phyloP scores from a whole-genome alignment of 2,888 invertebrate species.

The Tenthredo mesomela region DNA sequence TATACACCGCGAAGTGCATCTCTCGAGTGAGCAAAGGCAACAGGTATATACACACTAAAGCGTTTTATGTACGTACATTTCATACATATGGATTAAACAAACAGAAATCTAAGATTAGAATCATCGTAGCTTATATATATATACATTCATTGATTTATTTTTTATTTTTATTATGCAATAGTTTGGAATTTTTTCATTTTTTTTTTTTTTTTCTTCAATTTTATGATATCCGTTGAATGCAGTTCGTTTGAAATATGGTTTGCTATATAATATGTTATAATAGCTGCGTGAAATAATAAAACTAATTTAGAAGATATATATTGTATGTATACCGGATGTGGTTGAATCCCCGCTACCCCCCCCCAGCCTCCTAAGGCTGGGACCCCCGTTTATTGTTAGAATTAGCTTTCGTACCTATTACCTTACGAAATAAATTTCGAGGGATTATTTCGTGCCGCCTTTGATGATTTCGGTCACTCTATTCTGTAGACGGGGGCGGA shows the following conservation, averaged over 20 bases:
- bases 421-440: conserved; percentile 9
- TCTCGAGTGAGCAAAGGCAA: conserved; percentile 10
- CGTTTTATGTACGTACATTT: not conserved
- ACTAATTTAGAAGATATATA: not conserved
- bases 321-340: not conserved
- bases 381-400: not conserved
- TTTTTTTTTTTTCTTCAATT: not conserved
- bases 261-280: not conserved
- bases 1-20: conserved; percentile 19
- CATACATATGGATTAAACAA: not conserved
- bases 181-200: too few species aligned
- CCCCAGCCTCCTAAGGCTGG: not conserved
- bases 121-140: not conserved
- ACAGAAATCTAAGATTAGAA: not conserved
- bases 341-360: conserved; percentile 7
- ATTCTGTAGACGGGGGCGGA: conserved; percentile 39
- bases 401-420: conserved; percentile 6
- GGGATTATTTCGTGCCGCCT: conserved; percentile 47
- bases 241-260: not conserved
- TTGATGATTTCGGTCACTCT: conserved; percentile 35
- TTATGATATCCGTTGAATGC: not conserved
- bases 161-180: too few species aligned
- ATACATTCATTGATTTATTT: too few species aligned
- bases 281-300: not conserved
- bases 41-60: not conserved